Evolutionary conservation across 2,797 vertebrate species (phyloP).

Genomic region (Pipistrellus pygmaeus): DNA sequence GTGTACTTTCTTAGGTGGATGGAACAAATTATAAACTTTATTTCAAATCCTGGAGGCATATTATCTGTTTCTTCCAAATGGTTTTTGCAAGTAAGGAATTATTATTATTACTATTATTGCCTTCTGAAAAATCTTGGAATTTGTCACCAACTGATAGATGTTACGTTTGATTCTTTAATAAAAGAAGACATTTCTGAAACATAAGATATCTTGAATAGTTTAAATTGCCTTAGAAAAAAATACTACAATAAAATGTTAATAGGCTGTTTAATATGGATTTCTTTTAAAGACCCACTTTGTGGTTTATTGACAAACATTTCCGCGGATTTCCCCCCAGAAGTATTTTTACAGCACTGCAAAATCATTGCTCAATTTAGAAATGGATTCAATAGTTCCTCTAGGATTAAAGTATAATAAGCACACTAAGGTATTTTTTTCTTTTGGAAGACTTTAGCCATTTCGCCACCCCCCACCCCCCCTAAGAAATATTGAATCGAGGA

Average conservation of each 20-base stretch:
- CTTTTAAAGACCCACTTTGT: not conserved
- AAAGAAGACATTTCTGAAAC: slow-evolving; percentile 31
- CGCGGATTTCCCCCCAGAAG: not conserved
- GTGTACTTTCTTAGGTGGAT: not conserved
- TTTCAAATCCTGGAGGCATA: not conserved
- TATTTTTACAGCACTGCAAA: not conserved
- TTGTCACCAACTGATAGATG: slow-evolving; percentile 2
- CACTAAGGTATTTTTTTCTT: not conserved
- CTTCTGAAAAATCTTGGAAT: not conserved
- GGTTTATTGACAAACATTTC: slow-evolving; percentile 45
- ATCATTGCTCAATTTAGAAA: slow-evolving; percentile 48
- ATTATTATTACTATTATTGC: not conserved
- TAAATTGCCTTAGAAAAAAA: slow-evolving; percentile 49
- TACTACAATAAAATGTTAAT: slow-evolving; percentile 35
- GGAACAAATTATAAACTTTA: not conserved
- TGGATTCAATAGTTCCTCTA: not conserved
- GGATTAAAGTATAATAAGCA: not conserved
- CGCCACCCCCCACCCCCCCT: too few species aligned
- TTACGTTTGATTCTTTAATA: slow-evolving; percentile 15
- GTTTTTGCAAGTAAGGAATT: not conserved
- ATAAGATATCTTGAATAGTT: slow-evolving; percentile 45
- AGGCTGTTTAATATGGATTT: not conserved
- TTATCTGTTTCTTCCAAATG: not conserved
- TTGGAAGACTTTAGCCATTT: slow-evolving; percentile 37
- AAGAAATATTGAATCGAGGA: not conserved